Conservation (phyloP, 2,113 vertebrate species). For the Bubo bubo region DNA sequence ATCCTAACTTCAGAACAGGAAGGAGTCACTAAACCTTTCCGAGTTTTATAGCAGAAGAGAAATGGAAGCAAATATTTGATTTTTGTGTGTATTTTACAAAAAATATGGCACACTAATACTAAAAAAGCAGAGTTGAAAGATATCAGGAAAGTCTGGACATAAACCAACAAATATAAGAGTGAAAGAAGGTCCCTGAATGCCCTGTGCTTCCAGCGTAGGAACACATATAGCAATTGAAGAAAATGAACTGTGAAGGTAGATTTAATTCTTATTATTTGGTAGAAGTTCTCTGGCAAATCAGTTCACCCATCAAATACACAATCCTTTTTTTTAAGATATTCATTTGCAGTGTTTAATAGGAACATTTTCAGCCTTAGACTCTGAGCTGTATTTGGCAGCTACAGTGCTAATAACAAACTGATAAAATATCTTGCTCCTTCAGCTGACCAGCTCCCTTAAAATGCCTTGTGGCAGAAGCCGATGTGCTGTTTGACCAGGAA, state of each 20-base stretch:
- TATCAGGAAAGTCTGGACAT: not conserved
- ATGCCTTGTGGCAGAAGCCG: not conserved
- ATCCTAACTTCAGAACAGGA: not conserved
- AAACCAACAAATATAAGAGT: not conserved
- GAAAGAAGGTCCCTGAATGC: not conserved
- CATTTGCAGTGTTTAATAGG: not conserved
- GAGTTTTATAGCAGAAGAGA: not conserved
- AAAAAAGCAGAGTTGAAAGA: not conserved
- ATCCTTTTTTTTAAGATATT: not conserved
- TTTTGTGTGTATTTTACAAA: not conserved
- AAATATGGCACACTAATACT: not conserved
- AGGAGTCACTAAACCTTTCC: not conserved
- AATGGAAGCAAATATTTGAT: not conserved
- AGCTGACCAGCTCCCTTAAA: conserved; percentile 39
- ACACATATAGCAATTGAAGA: not conserved
- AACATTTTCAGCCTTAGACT: not conserved
- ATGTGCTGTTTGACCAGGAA: conserved; percentile 43
- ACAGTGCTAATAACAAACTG: conserved; percentile 26
- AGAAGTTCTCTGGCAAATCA: not conserved
- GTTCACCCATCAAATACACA: not conserved
- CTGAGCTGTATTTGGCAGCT: conserved; percentile 1
- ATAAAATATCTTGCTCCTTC: conserved; percentile 18
- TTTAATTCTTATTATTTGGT: not conserved
- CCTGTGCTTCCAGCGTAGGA: not conserved
- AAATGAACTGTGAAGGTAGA: not conserved